Conservation (phyloP, 2,113 vertebrate genomes). For the Mustela nigripes region DNA sequence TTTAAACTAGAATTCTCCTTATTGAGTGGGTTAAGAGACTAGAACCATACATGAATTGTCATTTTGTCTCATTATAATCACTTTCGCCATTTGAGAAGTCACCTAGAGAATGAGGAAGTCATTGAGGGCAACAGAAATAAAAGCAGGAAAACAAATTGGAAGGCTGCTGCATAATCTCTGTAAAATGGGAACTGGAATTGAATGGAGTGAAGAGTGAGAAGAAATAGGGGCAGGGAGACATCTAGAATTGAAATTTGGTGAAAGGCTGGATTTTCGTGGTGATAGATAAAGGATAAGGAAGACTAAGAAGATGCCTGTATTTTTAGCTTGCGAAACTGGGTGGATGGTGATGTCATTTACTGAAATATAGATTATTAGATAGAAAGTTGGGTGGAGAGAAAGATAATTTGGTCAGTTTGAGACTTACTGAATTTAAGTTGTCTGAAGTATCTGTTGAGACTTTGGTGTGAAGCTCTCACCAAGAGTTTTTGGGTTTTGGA, state of each 20-base stretch:
- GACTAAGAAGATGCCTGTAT: neutral
- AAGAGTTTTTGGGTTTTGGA: neutral
- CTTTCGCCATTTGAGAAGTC: neutral
- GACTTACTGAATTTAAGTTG: neutral
- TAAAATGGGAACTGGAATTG: neutral
- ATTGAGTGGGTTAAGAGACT: neutral
- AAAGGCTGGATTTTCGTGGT: neutral
- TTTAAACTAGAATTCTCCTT: neutral
- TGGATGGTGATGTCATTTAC: neutral
- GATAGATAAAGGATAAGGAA: neutral
- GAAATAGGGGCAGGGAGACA: neutral
- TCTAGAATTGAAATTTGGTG: neutral
- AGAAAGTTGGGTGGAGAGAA: neutral
- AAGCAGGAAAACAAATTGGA: neutral
- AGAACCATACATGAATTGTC: neutral
- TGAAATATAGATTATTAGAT: neutral
- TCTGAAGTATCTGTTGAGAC: neutral
- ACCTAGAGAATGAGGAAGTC: neutral
- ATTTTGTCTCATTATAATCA: neutral
- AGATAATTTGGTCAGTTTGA: neutral
- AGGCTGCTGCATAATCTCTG: neutral
- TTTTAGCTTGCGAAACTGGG: neutral
- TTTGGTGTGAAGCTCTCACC: neutral
- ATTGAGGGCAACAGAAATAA: neutral
- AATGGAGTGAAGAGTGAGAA: neutral